phyloP scores from a whole-genome alignment of 2,888 invertebrate genomes.

The Chironomus riparius region DNA sequence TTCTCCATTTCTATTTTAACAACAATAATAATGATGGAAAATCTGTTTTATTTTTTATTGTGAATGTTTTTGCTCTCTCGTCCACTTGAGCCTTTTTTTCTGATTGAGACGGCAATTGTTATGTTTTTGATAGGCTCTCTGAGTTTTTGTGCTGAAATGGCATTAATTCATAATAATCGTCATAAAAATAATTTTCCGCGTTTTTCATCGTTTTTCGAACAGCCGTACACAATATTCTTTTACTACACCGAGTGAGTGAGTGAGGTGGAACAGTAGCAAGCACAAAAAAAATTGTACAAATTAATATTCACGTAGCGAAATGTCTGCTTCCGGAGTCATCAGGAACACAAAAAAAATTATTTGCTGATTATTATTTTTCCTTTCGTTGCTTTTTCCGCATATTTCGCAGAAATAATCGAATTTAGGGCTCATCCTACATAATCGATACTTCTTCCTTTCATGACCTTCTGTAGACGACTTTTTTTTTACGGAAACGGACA shows the following conservation, averaged over 20 bases:
- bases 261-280: neutral
- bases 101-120: conserved; percentile 6
- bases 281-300: neutral
- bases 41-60: neutral
- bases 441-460: too few species aligned
- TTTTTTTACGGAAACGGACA: too few species aligned
- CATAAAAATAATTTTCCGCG: conserved; percentile 9
- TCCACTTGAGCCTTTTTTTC: conserved; percentile 2
- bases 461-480: too few species aligned
- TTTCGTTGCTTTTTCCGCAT: neutral
- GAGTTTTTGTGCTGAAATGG: neutral
- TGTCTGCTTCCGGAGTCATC: conserved; percentile 21
- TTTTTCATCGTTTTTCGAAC: neutral
- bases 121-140: conserved; percentile 3
- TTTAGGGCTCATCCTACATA: too few species aligned
- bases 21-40: neutral
- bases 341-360: neutral
- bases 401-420: too few species aligned
- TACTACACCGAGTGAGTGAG: neutral
- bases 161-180: conserved; percentile 4
- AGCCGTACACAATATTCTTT: neutral
- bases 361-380: neutral
- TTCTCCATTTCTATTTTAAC: neutral
- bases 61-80: neutral
- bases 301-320: conserved; percentile 18